Evolutionary conservation across 2,888 invertebrate species (phyloP), one percentile per base, ranked within the genome.

Genomic region (Orchestes rusci): DNA sequence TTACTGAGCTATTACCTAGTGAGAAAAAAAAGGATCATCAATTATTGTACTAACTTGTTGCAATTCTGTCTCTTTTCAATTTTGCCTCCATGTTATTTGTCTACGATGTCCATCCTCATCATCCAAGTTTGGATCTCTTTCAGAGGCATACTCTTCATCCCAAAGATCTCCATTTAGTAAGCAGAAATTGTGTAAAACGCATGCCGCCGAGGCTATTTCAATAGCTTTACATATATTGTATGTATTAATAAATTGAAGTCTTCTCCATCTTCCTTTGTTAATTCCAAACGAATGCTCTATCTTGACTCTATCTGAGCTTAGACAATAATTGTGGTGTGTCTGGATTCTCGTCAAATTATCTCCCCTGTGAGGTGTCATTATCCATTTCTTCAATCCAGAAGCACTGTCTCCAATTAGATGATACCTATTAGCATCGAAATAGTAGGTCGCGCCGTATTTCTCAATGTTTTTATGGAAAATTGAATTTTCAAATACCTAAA

Each of bases 181-280:
- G 10, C 10, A 23, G 10, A 23, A 23, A 23, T 23, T 23, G 10
- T 23, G 23, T 23, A 23, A 23, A 23, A 23, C 10, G 23, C 23
- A 23, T 5, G 23, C 23, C 5, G 23, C 23, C 5, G 34, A 16
- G 2, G 39, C 37, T 29, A 52, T 48, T 43, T 52, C 52, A 2
- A 48, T 30, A 17, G 45, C 30, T 43, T 52, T n/a, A n/a, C n/a
- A n/a, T n/a, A n/a, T n/a, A n/a, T n/a, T 44, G 16, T 52, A 52
- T 2, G 45, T 43, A 39, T 51, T 49, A 12, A 49, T 48, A 48
- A 16, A 52, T 42, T 47, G 44, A 3, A 52, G 20, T 16, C 48
- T 19, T 43, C 50, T 45, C 50, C 45, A 52, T 32, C 52, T 37
- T 17, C 50, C 50, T 34, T n/a, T n/a, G n/a, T n/a, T n/a, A n/a